Base-by-base conservation (phyloP, 2,888 invertebrate genomes). In the Chaetogeoica ovagalla region DNA sequence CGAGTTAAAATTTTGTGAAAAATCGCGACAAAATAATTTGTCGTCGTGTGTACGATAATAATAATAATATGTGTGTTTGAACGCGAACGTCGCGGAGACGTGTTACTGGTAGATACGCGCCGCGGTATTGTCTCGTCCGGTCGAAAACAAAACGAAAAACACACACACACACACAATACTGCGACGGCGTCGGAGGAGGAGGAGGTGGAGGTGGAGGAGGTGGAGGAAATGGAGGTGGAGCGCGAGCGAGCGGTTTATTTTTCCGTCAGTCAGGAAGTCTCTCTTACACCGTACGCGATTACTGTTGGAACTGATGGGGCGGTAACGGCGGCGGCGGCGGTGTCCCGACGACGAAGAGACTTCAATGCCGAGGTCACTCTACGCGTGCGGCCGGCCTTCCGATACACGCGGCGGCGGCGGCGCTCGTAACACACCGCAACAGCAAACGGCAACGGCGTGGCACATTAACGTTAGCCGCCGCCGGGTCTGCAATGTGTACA, bases 241-340 rank as follows among this genome's bases (percentile, higher is more conserved):
- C 30, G 30, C 30, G 30, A 1, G 30, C 30, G 30, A 1, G 30
- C 30, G 30, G 30, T 30, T 30, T 81, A 62, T 39, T 69, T 73
- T 74, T 81, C 81, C 69, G 55, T 69, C 73, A 59, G 81, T 81
- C 74, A 74, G 73, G 74, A 81, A 74, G 74, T 73, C 74, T n/a
- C n/a, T n/a, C n/a, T 74, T 55, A 55, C 60, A 23, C 59, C 21
- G 57, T 60, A 19, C 59, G 39, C 66, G 69, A 81, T 74, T 73
- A 81, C 72, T 73, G 73, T 69, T 55, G 81, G 55, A 81, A n/a
- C n/a, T n/a, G n/a, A n/a, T n/a, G n/a, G 63, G 60, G 48, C 60
- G 66, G 55, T 43, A 69, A 69, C 81, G 30, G 4, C 30, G 30
- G 4, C 30, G 30, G 30, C 30, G 30, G 30, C 30, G 30, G 30